Evolutionary conservation across 1,140 invertebrate genomes (phyloP), one percentile per base, ranked within the genome.

Genomic region (Drosophila lowei): DNA sequence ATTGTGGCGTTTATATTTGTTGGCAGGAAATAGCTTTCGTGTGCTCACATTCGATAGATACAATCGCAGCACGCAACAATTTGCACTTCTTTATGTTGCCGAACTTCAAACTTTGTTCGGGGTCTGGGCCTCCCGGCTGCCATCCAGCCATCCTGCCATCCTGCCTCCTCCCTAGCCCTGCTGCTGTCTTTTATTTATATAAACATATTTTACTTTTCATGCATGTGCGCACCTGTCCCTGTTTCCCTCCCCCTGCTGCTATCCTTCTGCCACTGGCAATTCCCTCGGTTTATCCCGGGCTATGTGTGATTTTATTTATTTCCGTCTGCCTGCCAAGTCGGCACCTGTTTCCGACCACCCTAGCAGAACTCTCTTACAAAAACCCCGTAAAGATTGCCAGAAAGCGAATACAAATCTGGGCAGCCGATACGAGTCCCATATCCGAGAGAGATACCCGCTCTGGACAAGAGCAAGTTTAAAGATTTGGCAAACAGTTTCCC

Each of bases 121-220:
- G 50, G 46, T 60, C 52, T 56, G 30, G 30, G 30, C 9, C 16
- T 23, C 34, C 49, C 38, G 23, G 23, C 25, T 15, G 25, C 13
- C 38, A 13, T 30, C 43, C 54, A 42, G 28, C 28, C 46, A 13
- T 30, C 43, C 54, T 48, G 28, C 28, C 46, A 50, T n/a, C 28
- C 8, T 18, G 9, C 77, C 28, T 7, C 6, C 30, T 9, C 0
- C 7, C 30, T 30, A 3, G 2, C 8, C 30, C 2, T 4, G 23
- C 47, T 44, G 25, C 64, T 65, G 70, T 70, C 73, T 64, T 84
- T 86, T 86, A 81, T 81, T 86, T 86, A 78, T 86, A 86, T 76
- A 86, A 88, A 83, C 83, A 88, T 88, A 88, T 88, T 88, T 88
- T 88, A 88, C 81, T 57, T 85, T 86, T 86, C 81, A 86, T 85